These are phyloP conservation scores for Amia ocellicauda DNA, from an alignment of 2,113 vertebrate genomes.

Conservation along the genomic window DNA sequence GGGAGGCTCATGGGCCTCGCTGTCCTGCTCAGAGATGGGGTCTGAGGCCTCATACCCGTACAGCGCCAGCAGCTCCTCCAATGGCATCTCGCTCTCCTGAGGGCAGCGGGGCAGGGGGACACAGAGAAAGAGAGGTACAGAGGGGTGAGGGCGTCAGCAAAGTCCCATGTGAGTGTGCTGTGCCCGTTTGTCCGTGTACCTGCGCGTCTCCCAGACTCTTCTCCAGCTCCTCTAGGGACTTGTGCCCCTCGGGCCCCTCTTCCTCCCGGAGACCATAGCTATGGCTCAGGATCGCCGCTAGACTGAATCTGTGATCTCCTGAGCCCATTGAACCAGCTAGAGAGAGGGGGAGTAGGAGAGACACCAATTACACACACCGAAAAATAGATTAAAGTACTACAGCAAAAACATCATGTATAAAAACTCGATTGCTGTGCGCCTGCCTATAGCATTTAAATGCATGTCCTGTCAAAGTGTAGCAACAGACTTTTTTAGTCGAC, in stretches of 20 bases:
- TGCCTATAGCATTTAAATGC: no score
- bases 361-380: slow-evolving; percentile 1
- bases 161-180: slow-evolving; percentile 42
- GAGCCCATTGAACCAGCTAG: slow-evolving; percentile 69
- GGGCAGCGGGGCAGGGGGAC: not conserved
- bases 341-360: no score
- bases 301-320: slow-evolving; percentile 62
- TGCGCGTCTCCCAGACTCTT: slow-evolving; percentile 59
- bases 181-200: slow-evolving; percentile 52
- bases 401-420: no score
- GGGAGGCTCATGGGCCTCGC: slow-evolving; percentile 66
- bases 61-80: slow-evolving; percentile 86
- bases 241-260: slow-evolving; percentile 48
- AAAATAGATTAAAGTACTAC: no score
- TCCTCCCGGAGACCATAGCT: slow-evolving; percentile 64
- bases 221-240: slow-evolving; percentile 67
- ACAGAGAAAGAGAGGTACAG: not conserved
- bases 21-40: slow-evolving; percentile 72
- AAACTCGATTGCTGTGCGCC: no score
- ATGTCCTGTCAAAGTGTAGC: no score
- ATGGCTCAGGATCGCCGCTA: slow-evolving; percentile 72
- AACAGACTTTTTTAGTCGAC: no score
- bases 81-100: slow-evolving; percentile 83
- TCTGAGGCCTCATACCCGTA: slow-evolving; percentile 85
- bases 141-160: no score